Base-by-base conservation (phyloP, 2,888 invertebrate species). In the Antheraea yamamai region DNA sequence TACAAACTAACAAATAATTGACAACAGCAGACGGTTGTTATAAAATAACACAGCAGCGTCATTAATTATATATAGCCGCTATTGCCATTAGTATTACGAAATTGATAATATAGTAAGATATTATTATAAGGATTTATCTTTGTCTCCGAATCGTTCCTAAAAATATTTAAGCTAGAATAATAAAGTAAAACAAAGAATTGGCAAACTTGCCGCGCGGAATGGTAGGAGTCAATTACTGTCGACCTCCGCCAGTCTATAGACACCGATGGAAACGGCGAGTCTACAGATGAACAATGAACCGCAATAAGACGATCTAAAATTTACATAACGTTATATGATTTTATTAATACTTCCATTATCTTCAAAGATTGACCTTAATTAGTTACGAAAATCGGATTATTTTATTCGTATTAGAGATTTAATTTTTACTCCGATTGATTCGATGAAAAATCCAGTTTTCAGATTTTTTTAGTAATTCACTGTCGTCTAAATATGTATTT, bases 251-350 rank as follows among this genome's bases (percentile, higher is more conserved):
- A 82, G 82, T 83, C 85, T 66, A 66, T 66, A 30, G 64, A 30
- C 64, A 84, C 82, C 86, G 84, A 84, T 83, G 80, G 85, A 84
- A 85, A 85, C 84, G 82, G 84, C 85, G 83, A 82, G 80, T 81
- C 82, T 82, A 85, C 81, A 79, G 77, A 77, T 83, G 85, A 85
- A 87, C 88, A 88, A 90, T 88, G 86, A 86, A 84, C 87, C 80
- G 80, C 82, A 83, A 85, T 84, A 81, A 81, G 81, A 81, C 81
- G 79, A 78, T 79, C 77, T 75, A 72, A 73, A 82, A 83, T 80
- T 88, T 87, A 87, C 87, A 87, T 88, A 87, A 86, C 78, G 20
- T 47, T 23, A 47, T 26, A 51, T 51, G 47, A 12, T 61, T 61
- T 30, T 23, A 39, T 20, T 23, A 75, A 10, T 35, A 3, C 20